phyloP scores from a whole-genome alignment of 2,113 vertebrate species.

The Fregata magnificens region DNA sequence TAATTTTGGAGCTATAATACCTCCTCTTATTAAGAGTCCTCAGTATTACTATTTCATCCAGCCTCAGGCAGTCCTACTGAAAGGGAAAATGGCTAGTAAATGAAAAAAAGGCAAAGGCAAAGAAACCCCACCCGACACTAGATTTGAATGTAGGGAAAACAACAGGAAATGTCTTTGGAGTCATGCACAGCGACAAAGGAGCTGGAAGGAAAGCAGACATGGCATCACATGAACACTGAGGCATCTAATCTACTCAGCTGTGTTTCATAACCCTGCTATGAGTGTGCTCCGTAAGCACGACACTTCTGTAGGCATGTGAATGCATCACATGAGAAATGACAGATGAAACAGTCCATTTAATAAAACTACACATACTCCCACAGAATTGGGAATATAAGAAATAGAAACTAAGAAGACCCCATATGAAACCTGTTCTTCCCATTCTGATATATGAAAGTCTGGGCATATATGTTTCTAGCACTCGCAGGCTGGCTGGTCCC shows the following conservation, averaged over 20 bases:
- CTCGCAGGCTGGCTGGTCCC: accelerated
- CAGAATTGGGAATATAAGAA: background rate
- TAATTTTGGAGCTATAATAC: background rate
- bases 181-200: background rate
- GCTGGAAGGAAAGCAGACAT: background rate
- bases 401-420: background rate
- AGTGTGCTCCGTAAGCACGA: background rate
- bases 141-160: accelerated
- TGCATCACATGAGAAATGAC: background rate
- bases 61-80: background rate
- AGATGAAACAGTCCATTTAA: background rate
- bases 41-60: background rate
- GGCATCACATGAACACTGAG: background rate
- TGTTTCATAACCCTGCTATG: background rate
- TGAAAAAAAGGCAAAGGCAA: background rate
- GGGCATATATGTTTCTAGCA: background rate
- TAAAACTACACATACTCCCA: background rate
- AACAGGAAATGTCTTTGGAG: background rate
- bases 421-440: background rate
- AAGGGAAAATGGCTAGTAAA: background rate
- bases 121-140: background rate
- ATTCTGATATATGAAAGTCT: background rate
- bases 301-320: background rate
- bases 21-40: background rate
- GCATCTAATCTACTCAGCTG: background rate